Base-by-base conservation (phyloP, 2,797 vertebrate genomes). In the Peromyscus attwateri region DNA sequence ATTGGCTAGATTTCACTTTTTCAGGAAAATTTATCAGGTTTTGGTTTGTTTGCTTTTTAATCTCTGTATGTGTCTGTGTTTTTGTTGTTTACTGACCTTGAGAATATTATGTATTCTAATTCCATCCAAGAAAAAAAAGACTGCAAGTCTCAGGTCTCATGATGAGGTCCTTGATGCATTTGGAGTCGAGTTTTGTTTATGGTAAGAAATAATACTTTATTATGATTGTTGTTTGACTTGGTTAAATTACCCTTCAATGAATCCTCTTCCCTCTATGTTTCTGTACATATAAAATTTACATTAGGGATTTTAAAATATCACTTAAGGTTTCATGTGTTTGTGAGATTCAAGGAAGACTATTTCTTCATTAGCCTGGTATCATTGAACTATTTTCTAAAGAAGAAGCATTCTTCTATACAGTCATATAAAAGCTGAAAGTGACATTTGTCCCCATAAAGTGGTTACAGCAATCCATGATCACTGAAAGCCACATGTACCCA, bases 391-490 rank as follows among this genome's bases (percentile, higher is more conserved):
- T 27, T 82, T 82, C 23, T 62, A 40, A 82, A 21, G 27, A 55
- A 29, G 23, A 46, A 83, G 17, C 17, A 89, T 23, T 89, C 4
- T n/a, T 57, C 37, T 14, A 49, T 14, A 68, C 52, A 55, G 3
- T 66, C 21, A 46, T 70, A 16, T 40, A 25, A 37, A 46, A 88
- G 68, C 1, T 60, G 29, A 84, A 73, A 70, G 0, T 94, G 37
- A 70, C 0, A 43, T 13, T 92, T 60, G 49, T 19, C 19, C 87
- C n/a, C 2, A 29, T 0, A 70, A 31, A 29, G 1, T 75, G 7
- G 8, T 0, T 66, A 4, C 1, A 19, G 3, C 6, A 76, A 10
- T 66, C 19, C 76, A 0, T 8, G 1, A 68, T 91, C 6, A 27
- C n/a, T 82, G 81, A 85, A 52, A 55, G 85, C 46, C 14, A 2